Percentiles rank a stretch among this genome's conserved stretches.
Evolutionary conservation across 2,797 vertebrate species (phyloP).

Genomic region (Sebastes glaucus): DNA sequence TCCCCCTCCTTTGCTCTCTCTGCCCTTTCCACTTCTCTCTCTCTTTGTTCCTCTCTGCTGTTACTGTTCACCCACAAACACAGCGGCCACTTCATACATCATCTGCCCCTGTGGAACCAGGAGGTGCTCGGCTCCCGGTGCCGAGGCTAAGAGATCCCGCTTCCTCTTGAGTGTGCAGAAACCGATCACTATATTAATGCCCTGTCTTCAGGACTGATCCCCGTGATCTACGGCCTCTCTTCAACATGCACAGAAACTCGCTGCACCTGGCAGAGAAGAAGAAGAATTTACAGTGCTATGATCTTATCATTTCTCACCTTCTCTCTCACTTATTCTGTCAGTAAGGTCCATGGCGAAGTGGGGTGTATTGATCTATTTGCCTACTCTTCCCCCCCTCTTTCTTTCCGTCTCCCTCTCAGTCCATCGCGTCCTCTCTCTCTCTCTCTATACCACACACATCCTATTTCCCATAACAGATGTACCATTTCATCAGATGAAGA

Average conservation of each 20-base stretch:
- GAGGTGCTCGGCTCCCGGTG: conserved; percentile 27
- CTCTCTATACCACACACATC: conserved; percentile 8
- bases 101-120: conserved; percentile 36
- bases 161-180: conserved; percentile 36
- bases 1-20: neutral
- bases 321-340: conserved; percentile 47
- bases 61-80: conserved; percentile 76
- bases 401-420: conserved; percentile 20
- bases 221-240: conserved; percentile 15
- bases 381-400: conserved; percentile 19
- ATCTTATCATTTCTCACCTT: conserved; percentile 64
- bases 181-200: conserved; percentile 44
- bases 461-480: conserved; percentile 75
- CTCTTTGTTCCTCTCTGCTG: conserved; percentile 14
- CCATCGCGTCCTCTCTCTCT: neutral
- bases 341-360: conserved; percentile 24
- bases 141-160: conserved; percentile 28
- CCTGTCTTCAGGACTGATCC: conserved; percentile 17
- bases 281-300: conserved; percentile 43
- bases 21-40: conserved; percentile 2
- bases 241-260: conserved; percentile 15
- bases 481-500: conserved; percentile 76
- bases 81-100: conserved; percentile 60
- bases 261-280: neutral
- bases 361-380: conserved; percentile 64